phyloP scores from a whole-genome alignment of 2,797 vertebrate species.

The Heterohyrax brucei region DNA sequence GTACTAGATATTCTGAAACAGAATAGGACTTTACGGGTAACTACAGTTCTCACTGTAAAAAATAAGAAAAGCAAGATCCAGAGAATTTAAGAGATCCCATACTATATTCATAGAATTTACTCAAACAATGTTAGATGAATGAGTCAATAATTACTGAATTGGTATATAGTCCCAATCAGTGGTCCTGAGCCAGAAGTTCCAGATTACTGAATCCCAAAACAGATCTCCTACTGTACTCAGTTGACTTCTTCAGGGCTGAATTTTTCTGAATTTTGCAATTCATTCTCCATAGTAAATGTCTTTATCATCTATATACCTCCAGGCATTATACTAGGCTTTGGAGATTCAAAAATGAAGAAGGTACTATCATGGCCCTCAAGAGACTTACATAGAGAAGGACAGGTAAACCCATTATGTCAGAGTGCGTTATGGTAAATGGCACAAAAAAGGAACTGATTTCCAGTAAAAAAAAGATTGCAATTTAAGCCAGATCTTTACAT shows the following conservation, averaged over 20 bases:
- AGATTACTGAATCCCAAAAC: background rate
- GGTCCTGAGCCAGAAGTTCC: background rate
- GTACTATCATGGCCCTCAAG: fast-evolving
- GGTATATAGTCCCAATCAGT: background rate
- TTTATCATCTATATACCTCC: background rate
- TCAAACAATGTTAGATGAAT: background rate
- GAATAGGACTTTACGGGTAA: background rate
- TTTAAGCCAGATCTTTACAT: background rate
- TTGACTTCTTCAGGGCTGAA: background rate
- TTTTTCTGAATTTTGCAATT: background rate
- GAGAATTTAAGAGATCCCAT: background rate
- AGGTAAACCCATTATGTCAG: background rate
- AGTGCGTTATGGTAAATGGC: background rate
- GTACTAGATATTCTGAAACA: background rate
- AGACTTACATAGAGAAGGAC: background rate
- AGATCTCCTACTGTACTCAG: background rate
- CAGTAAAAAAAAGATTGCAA: background rate
- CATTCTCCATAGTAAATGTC: background rate
- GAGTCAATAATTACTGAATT: background rate
- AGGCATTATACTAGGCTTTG: background rate
- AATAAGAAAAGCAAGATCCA: background rate
- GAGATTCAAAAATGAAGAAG: background rate
- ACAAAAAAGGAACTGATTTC: background rate
- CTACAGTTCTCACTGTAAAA: background rate
- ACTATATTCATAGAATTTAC: background rate